Percentiles rank a stretch among this genome's conserved stretches.
Conservation (phyloP, 2,888 invertebrate species). For the Schizotus pectinicornis region DNA sequence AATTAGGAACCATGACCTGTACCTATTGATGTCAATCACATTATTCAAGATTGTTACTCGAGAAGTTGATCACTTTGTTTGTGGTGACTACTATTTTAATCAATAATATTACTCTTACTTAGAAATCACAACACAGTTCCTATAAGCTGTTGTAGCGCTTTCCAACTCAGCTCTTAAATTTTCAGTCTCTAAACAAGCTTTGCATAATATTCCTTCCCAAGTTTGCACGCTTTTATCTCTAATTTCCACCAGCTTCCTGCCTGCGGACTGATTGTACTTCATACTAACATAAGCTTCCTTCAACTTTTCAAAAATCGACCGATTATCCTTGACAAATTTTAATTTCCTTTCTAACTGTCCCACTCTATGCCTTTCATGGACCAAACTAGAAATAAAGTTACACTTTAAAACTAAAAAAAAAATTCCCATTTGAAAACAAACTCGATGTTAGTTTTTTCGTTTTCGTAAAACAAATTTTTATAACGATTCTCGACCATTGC, state of each 20-base stretch:
- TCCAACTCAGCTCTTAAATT: constrained; percentile 42
- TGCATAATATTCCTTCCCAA: constrained; percentile 46
- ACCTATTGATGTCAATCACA: no score
- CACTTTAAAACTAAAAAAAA: constrained; percentile 2
- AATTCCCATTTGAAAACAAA: constrained; percentile 19
- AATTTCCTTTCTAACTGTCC: constrained; percentile 48
- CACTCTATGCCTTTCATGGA: constrained; percentile 41
- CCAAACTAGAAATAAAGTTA: constrained; percentile 36
- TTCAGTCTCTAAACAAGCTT: constrained; percentile 43
- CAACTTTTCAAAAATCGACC: constrained; percentile 48
- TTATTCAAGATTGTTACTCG: no score
- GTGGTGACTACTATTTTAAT: neutral
- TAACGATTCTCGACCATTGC: neutral
- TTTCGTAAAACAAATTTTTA: constrained; percentile 21
- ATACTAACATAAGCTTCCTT: constrained; percentile 50
- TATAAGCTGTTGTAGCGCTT: constrained; percentile 34
- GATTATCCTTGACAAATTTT: constrained; percentile 51
- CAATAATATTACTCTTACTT: constrained; percentile 11
- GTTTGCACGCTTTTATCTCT: constrained; percentile 49
- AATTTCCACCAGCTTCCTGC: constrained; percentile 47
- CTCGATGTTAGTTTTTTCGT: constrained; percentile 40
- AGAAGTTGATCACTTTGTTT: no score
- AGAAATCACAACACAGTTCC: constrained; percentile 20
- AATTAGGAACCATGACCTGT: no score
- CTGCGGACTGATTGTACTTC: constrained; percentile 50